Evolutionary conservation across 1,140 invertebrate genomes (phyloP).

Genomic region (Drosophila burlai): DNA sequence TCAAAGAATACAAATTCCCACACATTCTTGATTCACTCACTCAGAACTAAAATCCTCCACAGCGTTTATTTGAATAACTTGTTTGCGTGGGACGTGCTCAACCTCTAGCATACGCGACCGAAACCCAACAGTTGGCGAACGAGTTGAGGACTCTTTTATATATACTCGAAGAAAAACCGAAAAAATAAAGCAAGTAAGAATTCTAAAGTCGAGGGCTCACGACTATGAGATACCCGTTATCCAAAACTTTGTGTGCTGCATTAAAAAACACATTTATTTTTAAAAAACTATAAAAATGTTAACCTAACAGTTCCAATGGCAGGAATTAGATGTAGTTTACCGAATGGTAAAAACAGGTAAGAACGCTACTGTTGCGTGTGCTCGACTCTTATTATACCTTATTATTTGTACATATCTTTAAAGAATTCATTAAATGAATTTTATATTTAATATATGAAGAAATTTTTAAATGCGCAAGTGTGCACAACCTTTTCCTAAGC

Average conservation of each 20-base stretch:
- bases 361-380: neutral
- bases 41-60: conserved; percentile 16
- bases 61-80: conserved; percentile 22
- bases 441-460: no score
- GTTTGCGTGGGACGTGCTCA: conserved; percentile 31
- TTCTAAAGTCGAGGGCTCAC: no score
- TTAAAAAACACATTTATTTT: neutral
- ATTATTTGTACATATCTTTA: no score
- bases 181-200: conserved; percentile 6
- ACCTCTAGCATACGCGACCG: conserved; percentile 59
- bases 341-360: neutral
- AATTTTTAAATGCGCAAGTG: no score
- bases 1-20: conserved; percentile 41
- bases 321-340: neutral
- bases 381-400: neutral
- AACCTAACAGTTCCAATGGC: neutral
- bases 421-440: no score
- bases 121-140: conserved; percentile 67
- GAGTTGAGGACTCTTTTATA: conserved; percentile 67
- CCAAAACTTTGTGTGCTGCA: neutral
- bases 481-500: no score
- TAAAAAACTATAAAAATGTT: neutral
- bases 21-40: conserved; percentile 52
- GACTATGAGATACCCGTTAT: neutral
- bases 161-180: conserved; percentile 46